Percentiles rank a stretch among this genome's conserved stretches.
Conservation (phyloP, 92 coral and sea anemone genomes). For the Palythoa grandis region DNA sequence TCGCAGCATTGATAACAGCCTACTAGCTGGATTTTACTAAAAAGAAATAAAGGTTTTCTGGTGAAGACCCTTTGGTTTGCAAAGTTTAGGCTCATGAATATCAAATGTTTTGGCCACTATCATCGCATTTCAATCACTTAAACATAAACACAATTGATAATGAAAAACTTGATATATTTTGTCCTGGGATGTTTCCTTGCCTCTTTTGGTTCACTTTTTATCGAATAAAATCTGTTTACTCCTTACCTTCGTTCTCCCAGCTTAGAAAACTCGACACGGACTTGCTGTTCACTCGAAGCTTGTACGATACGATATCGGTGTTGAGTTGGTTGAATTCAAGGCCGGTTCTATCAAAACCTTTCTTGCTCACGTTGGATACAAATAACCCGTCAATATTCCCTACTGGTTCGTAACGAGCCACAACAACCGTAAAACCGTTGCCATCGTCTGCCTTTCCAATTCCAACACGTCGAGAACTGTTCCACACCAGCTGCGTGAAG, state of each 20-base stretch:
- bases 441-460: slow-evolving; percentile 84
- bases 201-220: neutral
- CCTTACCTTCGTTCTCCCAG: slow-evolving; percentile 88
- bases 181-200: neutral
- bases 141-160: no score
- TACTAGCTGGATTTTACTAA: no score
- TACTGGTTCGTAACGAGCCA: slow-evolving; percentile 95
- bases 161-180: neutral
- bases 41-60: no score
- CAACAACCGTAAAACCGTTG: slow-evolving; percentile 81
- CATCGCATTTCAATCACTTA: no score
- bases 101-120: no score
- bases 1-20: no score
- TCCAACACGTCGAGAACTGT: slow-evolving; percentile 81
- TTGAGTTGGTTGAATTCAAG: slow-evolving; percentile 72
- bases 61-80: no score
- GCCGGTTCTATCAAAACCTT: slow-evolving; percentile 77
- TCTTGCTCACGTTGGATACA: slow-evolving; percentile 74
- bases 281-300: slow-evolving; percentile 66
- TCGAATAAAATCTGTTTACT: neutral
- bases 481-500: slow-evolving; percentile 96
- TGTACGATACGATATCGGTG: slow-evolving; percentile 59
- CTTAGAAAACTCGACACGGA: slow-evolving; percentile 77
- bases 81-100: no score
- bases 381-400: slow-evolving; percentile 95